Evolutionary conservation across 1,140 invertebrate genomes (phyloP).

Genomic region (Formica exsecta): DNA sequence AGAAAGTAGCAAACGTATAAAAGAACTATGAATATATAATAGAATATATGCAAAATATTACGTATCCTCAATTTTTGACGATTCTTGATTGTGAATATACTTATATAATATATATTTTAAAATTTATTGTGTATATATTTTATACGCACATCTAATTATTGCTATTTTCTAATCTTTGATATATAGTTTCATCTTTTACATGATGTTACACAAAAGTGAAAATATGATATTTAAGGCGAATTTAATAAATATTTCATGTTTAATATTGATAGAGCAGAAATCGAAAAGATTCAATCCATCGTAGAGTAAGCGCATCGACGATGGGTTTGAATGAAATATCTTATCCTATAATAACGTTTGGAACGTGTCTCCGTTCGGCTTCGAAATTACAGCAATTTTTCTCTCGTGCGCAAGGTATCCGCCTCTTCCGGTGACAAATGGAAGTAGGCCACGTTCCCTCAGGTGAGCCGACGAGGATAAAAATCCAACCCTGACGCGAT

Average conservation of each 20-base stretch:
- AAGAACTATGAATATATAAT: not conserved
- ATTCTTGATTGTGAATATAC: too few species aligned
- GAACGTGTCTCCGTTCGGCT: slow-evolving; percentile 46
- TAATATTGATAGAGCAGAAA: not conserved
- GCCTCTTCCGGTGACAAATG: slow-evolving; percentile 56
- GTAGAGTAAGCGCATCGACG: slow-evolving; percentile 1
- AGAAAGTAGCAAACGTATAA: not conserved
- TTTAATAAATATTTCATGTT: not conserved
- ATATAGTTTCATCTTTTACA: not conserved
- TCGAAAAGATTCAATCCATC: slow-evolving; percentile 15
- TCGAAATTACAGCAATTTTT: slow-evolving; percentile 59
- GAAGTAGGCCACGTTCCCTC: slow-evolving; percentile 46
- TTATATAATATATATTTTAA: not conserved
- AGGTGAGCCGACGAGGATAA: slow-evolving; percentile 13
- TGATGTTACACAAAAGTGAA: not conserved
- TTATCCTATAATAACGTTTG: slow-evolving; percentile 43
- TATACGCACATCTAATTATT: not conserved
- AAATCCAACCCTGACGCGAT: slow-evolving; percentile 13
- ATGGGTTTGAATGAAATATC: not conserved
- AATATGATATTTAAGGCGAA: not conserved
- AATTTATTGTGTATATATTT: not conserved
- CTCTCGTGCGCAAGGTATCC: slow-evolving; percentile 35
- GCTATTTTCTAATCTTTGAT: not conserved
- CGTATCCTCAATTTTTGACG: not conserved
- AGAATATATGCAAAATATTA: not conserved